Percentiles rank a stretch among this genome's conserved stretches.
These are phyloP conservation scores for Hylaea fasciaria DNA, from an alignment of 2,888 invertebrate species.

Conservation along the genomic window DNA sequence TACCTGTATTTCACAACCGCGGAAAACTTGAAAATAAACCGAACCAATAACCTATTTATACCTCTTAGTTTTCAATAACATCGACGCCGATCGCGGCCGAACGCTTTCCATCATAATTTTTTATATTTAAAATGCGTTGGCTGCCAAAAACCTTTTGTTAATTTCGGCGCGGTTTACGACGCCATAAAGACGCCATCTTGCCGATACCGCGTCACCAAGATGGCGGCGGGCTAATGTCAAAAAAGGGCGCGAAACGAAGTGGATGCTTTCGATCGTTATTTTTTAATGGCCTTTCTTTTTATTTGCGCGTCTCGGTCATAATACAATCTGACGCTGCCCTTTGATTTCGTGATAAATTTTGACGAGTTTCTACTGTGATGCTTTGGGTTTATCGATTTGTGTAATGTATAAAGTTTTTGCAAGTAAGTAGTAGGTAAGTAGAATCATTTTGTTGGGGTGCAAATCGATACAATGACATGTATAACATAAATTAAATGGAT, in stretches of 20 bases:
- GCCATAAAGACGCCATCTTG: conserved; percentile 72
- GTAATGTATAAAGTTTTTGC: conserved; percentile 1
- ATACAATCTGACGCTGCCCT: conserved; percentile 27
- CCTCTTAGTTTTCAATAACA: conserved; percentile 43
- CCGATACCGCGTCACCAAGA: conserved; percentile 61
- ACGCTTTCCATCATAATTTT: conserved; percentile 39
- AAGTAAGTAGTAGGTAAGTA: no score
- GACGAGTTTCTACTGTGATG: conserved; percentile 23
- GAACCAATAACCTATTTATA: conserved; percentile 43
- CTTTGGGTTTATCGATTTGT: conserved; percentile 25
- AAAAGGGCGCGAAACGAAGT: conserved; percentile 65
- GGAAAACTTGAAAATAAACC: conserved; percentile 33
- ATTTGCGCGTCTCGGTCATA: conserved; percentile 41
- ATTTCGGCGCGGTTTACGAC: conserved; percentile 77
- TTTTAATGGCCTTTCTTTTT: conserved; percentile 55
- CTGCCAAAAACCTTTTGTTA: conserved; percentile 78
- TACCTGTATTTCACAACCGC: conserved; percentile 25
- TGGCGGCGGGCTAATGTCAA: conserved; percentile 61
- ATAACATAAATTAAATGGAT: no score
- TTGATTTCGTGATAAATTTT: conserved; percentile 30
- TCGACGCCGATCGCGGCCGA: conserved; percentile 30
- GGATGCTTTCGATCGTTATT: conserved; percentile 54
- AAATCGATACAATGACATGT: not conserved
- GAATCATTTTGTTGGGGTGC: not conserved
- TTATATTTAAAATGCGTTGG: conserved; percentile 70